Conservation (phyloP, 1,140 invertebrate species). For the Aethina tumida region DNA sequence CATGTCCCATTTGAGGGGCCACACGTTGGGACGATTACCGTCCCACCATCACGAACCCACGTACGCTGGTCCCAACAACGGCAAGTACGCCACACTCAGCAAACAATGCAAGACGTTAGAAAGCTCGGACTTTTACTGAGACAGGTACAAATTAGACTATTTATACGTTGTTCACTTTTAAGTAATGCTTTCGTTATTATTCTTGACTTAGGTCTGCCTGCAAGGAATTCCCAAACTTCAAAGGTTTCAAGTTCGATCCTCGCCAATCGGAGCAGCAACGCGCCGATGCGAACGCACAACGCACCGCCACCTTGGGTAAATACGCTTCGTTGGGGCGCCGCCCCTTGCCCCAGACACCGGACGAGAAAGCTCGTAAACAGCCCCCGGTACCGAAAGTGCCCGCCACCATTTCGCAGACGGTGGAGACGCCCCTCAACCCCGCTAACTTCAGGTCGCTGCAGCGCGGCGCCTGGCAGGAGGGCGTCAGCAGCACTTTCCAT, state of each 20-base stretch:
- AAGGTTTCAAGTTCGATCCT: constrained; percentile 37
- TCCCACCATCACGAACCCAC: constrained; percentile 39
- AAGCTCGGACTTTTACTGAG: constrained; percentile 90
- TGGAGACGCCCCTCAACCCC: constrained; percentile 33
- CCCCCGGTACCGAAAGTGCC: constrained; percentile 33
- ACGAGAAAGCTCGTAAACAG: constrained; percentile 33
- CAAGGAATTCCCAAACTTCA: constrained; percentile 39
- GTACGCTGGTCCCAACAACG: constrained; percentile 48
- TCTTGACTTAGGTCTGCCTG: constrained; percentile 31
- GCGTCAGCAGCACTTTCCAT: constrained; percentile 26
- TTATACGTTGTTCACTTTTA: neutral
- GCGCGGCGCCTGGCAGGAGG: constrained; percentile 36
- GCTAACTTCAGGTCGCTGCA: constrained; percentile 34
- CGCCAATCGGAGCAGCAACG: constrained; percentile 25
- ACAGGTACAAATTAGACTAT: constrained; percentile 32
- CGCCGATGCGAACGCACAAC: constrained; percentile 15
- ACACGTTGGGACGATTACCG: constrained; percentile 42
- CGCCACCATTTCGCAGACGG: constrained; percentile 25
- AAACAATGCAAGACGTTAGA: constrained; percentile 92
- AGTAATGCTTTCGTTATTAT: neutral
- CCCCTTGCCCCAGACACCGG: constrained; percentile 34
- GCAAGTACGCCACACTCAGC: constrained; percentile 83
- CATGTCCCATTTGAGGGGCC: constrained; percentile 36
- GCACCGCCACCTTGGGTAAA: constrained; percentile 33
- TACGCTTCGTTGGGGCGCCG: constrained; percentile 34